Evolutionary conservation across 2,888 invertebrate genomes (phyloP), one percentile per base, ranked within the genome.

Genomic region (Cephonodes hylas): DNA sequence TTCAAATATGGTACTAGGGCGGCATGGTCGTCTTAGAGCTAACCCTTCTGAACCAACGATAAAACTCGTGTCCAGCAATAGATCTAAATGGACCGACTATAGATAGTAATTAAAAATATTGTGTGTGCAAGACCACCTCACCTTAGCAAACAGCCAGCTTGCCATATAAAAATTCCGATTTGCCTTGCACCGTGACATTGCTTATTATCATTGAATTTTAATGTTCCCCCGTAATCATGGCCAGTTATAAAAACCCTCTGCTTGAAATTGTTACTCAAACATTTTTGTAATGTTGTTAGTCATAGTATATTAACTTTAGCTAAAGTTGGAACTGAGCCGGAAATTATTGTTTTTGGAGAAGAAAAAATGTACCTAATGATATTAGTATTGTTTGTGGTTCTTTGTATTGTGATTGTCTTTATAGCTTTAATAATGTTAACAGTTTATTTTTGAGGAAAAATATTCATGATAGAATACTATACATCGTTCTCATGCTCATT

Each of bases 141-240:
- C 58, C 48, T 25, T 38, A 56, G 58, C 62, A 63, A 63, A 63
- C 60, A 27, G 46, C 64, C 46, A 62, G 59, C 46, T 62, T 67
- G 63, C 71, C 65, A 67, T 70, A 70, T 68, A 67, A 72, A 74
- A 71, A 66, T 60, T 63, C 66, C 53, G 56, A 68, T 58, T 66
- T 62, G 58, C 69, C 67, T 70, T 67, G 67, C 59, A 58, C 60
- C 53, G 62, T 44, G 65, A 66, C 66, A 71, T 67, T 71, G 68
- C 66, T 63, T 65, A 70, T 71, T 65, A 63, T 66, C 38, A 64
- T 60, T 70, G 63, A 71, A 66, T 71, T 67, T 66, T 65, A 67
- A 66, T 69, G 65, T 31, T 61, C 60, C 15, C 59, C 59, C 27
- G 22, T 42, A 61, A 61, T 61, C 56, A 31, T 8, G 22, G 42